Evolutionary conservation across 2,888 invertebrate species (phyloP), one percentile per base, ranked within the genome.

Genomic region (Cosmopolites sordidus): DNA sequence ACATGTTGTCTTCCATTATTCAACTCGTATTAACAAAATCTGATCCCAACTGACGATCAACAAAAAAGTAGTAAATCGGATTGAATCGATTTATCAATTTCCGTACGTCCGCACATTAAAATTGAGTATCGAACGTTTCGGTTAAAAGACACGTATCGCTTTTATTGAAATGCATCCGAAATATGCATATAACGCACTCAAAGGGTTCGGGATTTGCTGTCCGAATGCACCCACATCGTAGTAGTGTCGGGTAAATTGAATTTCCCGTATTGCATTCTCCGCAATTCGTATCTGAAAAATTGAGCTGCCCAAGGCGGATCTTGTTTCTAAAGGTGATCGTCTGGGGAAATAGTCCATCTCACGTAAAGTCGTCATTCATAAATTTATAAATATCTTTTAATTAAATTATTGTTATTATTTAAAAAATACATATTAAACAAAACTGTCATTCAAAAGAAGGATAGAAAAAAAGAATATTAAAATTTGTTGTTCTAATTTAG

Each of bases 261-360:
- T 67, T 65, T 65, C 60, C 60, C 54, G 61, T 63, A 62, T 64
- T 61, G 59, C 65, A 59, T 65, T 66, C 63, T 59, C 62, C 63
- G 54, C 62, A 60, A 62, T 63, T 58, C 60, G 62, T 60, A 63
- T 50, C 40, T 62, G 65, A 65, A 65, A 66, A 66, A 65, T 66
- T 64, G 64, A 61, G 59, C 43, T 60, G 64, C 65, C 61, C 60
- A 54, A 57, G 66, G 65, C 63, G 52, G 62, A 62, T 62, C 58
- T 60, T 61, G 58, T 55, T 60, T 51, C 57, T 48, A 60, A 60
- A 60, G 59, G 46, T 50, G 45, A 43, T 22, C 38, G 45, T 49
- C 40, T 48, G 17, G 22, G 22, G 22, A 22, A 5, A 22, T 22
- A 22, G 22, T 22, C 22, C 22, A 8, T 22, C 22, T 22, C 22